Conservation (phyloP, 2,797 vertebrate genomes). For the Bucorvus abyssinicus region DNA sequence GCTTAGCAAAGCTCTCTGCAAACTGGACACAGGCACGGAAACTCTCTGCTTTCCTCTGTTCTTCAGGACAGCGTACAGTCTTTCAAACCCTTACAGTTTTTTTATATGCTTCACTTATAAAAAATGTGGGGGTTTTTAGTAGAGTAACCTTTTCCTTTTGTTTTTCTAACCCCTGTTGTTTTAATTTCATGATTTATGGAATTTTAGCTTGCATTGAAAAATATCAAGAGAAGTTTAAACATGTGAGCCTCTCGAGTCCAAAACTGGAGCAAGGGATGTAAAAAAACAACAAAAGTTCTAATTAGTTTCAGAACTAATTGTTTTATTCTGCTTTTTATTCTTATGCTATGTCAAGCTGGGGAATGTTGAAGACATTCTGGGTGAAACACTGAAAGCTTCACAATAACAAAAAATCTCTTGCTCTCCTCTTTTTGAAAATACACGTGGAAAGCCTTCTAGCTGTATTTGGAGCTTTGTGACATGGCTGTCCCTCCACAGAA, state of each 20-base stretch:
- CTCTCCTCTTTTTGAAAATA: not conserved
- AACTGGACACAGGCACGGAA: not conserved
- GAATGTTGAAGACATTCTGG: not conserved
- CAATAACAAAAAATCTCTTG: not conserved
- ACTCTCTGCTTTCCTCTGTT: not conserved
- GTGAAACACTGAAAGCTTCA: not conserved
- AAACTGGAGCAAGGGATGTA: not conserved
- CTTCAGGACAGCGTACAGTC: not conserved
- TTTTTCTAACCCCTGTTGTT: not conserved
- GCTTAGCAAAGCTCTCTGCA: not conserved
- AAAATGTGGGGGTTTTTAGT: accelerated
- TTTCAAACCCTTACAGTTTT: not conserved
- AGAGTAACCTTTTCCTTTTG: not conserved
- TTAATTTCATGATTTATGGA: not conserved
- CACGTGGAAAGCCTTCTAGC: not conserved
- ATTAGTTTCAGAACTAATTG: not conserved
- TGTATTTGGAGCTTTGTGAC: not conserved
- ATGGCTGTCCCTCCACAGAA: not conserved
- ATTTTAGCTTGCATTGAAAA: not conserved
- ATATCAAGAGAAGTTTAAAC: not conserved
- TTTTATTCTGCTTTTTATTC: not conserved
- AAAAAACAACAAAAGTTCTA: not conserved
- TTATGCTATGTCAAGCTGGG: not conserved
- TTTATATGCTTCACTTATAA: not conserved
- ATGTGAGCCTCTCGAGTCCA: not conserved